These are phyloP conservation scores for Podargus strigoides DNA, from an alignment of 2,797 vertebrate species.

Conservation along the genomic window DNA sequence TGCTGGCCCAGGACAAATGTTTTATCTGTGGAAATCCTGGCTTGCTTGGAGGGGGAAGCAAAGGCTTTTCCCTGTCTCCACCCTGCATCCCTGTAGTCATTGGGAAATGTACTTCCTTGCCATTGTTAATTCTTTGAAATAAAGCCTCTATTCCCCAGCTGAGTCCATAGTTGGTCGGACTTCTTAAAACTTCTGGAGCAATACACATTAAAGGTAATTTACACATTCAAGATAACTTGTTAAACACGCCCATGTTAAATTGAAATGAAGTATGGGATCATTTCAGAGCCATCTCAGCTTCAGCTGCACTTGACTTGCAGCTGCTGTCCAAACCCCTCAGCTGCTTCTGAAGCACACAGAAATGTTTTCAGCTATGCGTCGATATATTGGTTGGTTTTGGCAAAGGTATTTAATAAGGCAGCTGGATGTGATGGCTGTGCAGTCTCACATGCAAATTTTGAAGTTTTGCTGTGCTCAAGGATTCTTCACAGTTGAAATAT, in stretches of 20 bases:
- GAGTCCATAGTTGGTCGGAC: neutral
- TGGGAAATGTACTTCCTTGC: neutral
- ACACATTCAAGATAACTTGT: neutral
- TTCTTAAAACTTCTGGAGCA: neutral
- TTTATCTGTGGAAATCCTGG: neutral
- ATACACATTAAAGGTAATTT: neutral
- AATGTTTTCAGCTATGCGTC: neutral
- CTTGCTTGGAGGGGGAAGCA: neutral
- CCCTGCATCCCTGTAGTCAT: neutral
- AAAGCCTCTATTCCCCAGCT: neutral
- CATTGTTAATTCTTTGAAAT: neutral
- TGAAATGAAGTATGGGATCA: fast-evolving
- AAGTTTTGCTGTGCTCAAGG: neutral
- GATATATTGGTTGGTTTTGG: neutral
- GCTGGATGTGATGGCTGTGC: neutral
- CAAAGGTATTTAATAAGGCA: neutral
- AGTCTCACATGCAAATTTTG: neutral
- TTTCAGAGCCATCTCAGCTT: neutral
- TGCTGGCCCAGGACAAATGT: neutral
- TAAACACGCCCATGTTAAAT: neutral
- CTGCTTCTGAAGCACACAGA: neutral
- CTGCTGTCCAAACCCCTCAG: neutral
- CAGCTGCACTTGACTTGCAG: neutral
- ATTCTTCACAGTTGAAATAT: neutral
- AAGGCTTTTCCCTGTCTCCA: neutral